phyloP scores from a whole-genome alignment of 2,888 invertebrate genomes.

The Dryadula phaetusa region DNA sequence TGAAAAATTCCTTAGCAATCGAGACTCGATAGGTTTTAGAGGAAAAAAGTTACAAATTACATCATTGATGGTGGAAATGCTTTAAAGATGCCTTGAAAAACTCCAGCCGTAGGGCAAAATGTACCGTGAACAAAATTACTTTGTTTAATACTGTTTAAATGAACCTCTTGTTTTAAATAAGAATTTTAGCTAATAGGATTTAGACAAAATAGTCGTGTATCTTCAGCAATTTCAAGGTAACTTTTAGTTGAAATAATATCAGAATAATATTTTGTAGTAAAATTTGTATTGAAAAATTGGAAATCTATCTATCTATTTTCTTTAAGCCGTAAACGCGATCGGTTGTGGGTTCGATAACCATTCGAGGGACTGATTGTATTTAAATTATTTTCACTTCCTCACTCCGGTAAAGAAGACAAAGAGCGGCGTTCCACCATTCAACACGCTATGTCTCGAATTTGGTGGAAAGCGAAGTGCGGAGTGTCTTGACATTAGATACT shows the following conservation, averaged over 20 bases:
- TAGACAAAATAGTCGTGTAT: neutral
- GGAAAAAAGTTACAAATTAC: conserved; percentile 45
- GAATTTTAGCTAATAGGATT: neutral
- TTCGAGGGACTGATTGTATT: too few species aligned
- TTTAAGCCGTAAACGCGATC: too few species aligned
- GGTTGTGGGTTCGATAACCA: too few species aligned
- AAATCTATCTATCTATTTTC: too few species aligned
- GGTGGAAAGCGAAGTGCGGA: too few species aligned
- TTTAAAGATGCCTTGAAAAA: conserved; percentile 40
- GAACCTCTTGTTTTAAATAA: neutral
- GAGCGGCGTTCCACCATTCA: too few species aligned
- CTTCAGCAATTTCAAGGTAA: neutral
- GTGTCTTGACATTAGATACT: too few species aligned
- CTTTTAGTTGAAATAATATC: neutral
- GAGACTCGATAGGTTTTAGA: conserved; percentile 43
- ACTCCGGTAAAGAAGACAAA: too few species aligned
- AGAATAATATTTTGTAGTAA: too few species aligned
- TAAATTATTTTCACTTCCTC: too few species aligned
- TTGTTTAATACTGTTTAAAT: conserved; percentile 4
- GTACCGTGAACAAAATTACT: conserved; percentile 1
- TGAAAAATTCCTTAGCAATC: conserved; percentile 42
- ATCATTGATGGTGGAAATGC: conserved; percentile 37
- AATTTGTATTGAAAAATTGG: too few species aligned
- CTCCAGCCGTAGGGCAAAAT: conserved; percentile 35
- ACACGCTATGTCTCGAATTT: too few species aligned